These are phyloP conservation scores for Asbolus verrucosus DNA, from an alignment of 1,140 invertebrate genomes.

Conservation along the genomic window DNA sequence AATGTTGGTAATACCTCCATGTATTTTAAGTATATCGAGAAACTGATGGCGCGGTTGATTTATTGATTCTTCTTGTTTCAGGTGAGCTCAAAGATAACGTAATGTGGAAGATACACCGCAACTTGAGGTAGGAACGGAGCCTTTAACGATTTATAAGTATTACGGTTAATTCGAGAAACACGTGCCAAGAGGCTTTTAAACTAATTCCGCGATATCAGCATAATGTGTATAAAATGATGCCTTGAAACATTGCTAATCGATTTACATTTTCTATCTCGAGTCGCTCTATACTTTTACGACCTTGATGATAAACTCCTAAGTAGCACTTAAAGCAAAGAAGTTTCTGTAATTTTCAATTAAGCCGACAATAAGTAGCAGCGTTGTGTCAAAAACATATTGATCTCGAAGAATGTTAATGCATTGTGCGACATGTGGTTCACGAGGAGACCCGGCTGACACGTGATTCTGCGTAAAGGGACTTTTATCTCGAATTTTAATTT, in stretches of 20 bases:
- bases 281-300: conserved; percentile 33
- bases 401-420: conserved; percentile 29
- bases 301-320: conserved; percentile 28
- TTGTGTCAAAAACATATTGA: conserved; percentile 2
- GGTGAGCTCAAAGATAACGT: conserved; percentile 5
- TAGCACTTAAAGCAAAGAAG: conserved; percentile 39
- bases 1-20: no score
- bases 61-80: conserved; percentile 29
- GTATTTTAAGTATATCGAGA: no score
- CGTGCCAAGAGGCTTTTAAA: conserved; percentile 41
- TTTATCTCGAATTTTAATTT: conserved; percentile 28
- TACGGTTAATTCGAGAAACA: conserved; percentile 27
- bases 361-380: not conserved
- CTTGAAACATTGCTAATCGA: conserved; percentile 38
- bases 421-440: conserved; percentile 8
- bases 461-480: not conserved
- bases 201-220: conserved; percentile 41
- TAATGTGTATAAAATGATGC: conserved; percentile 23
- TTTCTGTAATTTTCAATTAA: conserved; percentile 40
- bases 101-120: conserved; percentile 14
- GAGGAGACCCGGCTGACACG: not conserved
- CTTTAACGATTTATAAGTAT: conserved; percentile 36
- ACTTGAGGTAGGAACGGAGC: conserved; percentile 19
- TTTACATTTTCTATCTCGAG: conserved; percentile 37
- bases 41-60: no score